Conservation (phyloP, 2,113 vertebrate genomes). For the Sinocyclocheilus anophthalmus region DNA sequence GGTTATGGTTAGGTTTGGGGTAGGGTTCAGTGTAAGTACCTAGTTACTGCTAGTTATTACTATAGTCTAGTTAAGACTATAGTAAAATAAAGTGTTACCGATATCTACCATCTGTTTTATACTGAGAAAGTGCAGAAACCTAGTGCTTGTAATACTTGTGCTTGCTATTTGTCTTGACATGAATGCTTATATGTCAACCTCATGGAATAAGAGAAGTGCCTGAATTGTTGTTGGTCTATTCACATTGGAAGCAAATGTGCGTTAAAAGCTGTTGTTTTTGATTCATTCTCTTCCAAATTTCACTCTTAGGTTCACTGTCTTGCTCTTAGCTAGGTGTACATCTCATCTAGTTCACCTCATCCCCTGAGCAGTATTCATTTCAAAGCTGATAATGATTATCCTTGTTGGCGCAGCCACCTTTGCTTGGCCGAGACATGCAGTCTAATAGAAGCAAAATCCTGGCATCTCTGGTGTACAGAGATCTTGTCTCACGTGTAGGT, state of each 20-base stretch:
- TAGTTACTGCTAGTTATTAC: no score
- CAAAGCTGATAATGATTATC: neutral
- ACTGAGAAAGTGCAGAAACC: no score
- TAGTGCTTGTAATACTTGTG: no score
- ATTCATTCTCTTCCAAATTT: constrained; percentile 3
- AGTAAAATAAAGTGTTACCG: no score
- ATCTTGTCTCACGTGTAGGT: neutral
- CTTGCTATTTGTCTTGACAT: no score
- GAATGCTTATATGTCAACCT: no score
- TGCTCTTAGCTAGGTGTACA: neutral
- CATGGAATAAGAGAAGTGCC: no score
- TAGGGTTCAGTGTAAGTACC: no score
- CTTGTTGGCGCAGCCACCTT: neutral
- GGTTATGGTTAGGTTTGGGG: no score
- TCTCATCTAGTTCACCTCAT: neutral
- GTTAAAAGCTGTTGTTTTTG: neutral
- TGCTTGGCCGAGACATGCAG: neutral
- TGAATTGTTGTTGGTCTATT: neutral
- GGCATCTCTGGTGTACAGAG: neutral
- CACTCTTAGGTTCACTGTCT: neutral
- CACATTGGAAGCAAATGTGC: neutral
- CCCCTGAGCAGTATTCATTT: neutral
- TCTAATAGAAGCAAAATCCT: neutral
- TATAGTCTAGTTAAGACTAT: no score
- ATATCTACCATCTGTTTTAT: no score